These are phyloP conservation scores for Tortrix viridana DNA, from an alignment of 2,888 invertebrate species.

Conservation along the genomic window DNA sequence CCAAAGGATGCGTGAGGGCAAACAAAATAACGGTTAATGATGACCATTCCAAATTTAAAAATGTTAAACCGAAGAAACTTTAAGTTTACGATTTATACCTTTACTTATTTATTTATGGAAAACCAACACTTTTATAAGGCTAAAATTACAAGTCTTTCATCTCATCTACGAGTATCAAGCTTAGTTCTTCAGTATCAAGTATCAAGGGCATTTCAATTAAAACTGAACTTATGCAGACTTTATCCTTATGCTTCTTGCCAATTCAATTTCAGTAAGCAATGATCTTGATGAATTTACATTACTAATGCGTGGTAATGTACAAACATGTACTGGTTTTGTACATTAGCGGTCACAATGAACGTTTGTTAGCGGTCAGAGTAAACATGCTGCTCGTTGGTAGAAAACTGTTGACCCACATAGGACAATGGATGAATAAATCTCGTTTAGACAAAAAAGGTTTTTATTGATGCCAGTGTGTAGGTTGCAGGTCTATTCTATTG, in stretches of 20 bases:
- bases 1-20: constrained; percentile 50
- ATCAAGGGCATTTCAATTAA: neutral
- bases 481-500: constrained; percentile 17
- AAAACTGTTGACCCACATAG: constrained; percentile 73
- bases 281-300: constrained; percentile 36
- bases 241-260: neutral
- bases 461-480: constrained; percentile 47
- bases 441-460: constrained; percentile 67
- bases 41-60: constrained; percentile 1
- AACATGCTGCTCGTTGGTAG: constrained; percentile 56
- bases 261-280: constrained; percentile 14
- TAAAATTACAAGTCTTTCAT: neutral
- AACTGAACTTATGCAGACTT: neutral
- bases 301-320: constrained; percentile 37
- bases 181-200: neutral
- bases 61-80: no score
- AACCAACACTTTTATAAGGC: no score
- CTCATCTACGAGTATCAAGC: neutral
- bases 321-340: constrained; percentile 49
- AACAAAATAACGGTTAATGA: constrained; percentile 32
- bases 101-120: no score
- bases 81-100: no score
- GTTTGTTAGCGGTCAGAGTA: constrained; percentile 58
- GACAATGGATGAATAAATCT: constrained; percentile 76
- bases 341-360: constrained; percentile 57